Percentiles rank a stretch among this genome's conserved stretches.
Evolutionary conservation across 92 coral and sea anemone genomes (phyloP).

Genomic region (Parazoanthus swiftii): DNA sequence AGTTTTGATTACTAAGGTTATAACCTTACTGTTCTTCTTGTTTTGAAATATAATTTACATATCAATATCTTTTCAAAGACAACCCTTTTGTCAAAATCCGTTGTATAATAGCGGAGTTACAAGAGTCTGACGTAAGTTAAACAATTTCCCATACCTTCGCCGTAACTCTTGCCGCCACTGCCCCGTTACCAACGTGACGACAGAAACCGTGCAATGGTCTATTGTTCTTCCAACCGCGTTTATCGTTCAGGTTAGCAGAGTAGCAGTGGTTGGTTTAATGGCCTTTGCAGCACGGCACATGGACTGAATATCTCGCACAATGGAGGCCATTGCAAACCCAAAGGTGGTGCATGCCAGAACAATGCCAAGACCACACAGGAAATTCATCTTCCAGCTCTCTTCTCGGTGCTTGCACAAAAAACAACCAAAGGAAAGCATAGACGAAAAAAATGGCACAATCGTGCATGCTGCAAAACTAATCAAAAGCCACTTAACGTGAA

Average conservation of each 20-base stretch:
- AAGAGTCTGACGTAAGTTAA: too few relatives aligned
- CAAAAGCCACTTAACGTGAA: conserved; percentile 17
- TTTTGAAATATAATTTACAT: too few relatives aligned
- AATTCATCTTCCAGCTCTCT: neutral
- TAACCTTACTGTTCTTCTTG: too few relatives aligned
- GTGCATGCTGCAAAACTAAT: conserved; percentile 14
- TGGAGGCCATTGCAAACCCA: conserved; percentile 11
- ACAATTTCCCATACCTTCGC: too few relatives aligned
- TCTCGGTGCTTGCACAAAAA: neutral
- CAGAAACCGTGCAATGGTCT: too few relatives aligned
- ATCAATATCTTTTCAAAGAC: too few relatives aligned
- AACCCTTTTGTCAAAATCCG: too few relatives aligned
- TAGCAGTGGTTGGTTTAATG: neutral
- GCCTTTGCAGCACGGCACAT: neutral
- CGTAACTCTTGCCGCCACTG: too few relatives aligned
- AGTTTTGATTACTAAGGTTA: too few relatives aligned
- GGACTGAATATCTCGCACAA: conserved; percentile 6
- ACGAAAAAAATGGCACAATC: neutral
- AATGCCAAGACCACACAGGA: neutral
- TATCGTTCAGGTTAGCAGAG: neutral
- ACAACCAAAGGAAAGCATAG: neutral
- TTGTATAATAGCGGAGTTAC: too few relatives aligned
- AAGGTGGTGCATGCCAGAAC: neutral
- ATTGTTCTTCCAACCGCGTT: neutral
- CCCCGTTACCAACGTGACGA: too few relatives aligned